Evolutionary conservation across 2,797 vertebrate species (phyloP).

Genomic region (Octomys mimax): DNA sequence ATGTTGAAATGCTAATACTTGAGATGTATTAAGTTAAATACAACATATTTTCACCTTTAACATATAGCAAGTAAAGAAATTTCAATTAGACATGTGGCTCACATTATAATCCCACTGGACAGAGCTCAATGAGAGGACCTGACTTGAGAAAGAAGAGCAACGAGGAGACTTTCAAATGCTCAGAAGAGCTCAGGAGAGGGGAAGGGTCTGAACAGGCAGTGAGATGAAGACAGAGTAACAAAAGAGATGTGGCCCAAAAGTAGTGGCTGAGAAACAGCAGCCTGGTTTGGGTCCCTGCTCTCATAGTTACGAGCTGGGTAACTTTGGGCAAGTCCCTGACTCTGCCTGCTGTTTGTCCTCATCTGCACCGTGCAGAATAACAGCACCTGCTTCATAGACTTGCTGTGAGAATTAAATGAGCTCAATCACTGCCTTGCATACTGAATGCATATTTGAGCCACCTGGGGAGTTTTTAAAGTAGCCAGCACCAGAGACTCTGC

Average conservation of each 20-base stretch:
- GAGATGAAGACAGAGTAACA: not conserved
- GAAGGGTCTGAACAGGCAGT: not conserved
- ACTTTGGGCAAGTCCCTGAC: not conserved
- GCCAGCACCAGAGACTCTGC: not conserved
- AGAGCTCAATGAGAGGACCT: not conserved
- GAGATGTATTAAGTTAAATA: not conserved
- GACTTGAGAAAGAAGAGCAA: not conserved
- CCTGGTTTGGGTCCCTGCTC: not conserved
- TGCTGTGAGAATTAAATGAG: not conserved
- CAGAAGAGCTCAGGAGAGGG: not conserved
- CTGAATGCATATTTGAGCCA: not conserved
- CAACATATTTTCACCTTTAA: not conserved
- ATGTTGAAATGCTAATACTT: not conserved
- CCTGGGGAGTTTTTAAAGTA: not conserved
- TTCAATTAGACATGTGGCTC: not conserved
- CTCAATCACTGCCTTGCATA: not conserved
- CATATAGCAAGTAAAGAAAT: not conserved
- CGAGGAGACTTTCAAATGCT: not conserved
- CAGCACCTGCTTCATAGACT: not conserved
- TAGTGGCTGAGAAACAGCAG: not conserved
- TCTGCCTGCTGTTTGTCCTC: not conserved
- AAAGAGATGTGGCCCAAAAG: fast-evolving
- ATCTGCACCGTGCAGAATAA: too few species aligned
- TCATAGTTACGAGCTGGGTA: not conserved
- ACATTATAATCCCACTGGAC: not conserved